These are phyloP conservation scores for Cygnus atratus DNA, from an alignment of 2,113 vertebrate genomes.

Conservation along the genomic window DNA sequence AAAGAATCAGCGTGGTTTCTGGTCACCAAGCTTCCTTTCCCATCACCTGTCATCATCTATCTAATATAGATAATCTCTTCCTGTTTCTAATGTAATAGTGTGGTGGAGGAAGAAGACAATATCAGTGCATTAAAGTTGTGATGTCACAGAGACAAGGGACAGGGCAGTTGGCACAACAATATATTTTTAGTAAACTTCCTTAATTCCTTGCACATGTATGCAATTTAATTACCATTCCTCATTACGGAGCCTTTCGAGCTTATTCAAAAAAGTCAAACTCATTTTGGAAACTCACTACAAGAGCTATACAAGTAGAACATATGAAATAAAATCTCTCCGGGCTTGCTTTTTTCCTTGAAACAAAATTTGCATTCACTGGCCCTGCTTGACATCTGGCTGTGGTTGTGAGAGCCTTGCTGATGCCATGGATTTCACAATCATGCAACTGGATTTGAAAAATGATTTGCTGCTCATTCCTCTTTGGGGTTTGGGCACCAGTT, in stretches of 20 bases:
- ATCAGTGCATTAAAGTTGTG: neutral
- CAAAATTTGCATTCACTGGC: neutral
- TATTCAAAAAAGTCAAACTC: neutral
- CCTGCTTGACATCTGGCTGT: accelerated
- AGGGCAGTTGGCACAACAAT: neutral
- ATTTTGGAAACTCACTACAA: neutral
- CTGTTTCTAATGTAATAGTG: accelerated
- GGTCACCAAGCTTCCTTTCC: neutral
- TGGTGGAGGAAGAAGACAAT: no score
- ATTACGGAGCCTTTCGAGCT: neutral
- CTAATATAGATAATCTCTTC: neutral
- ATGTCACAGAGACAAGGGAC: accelerated
- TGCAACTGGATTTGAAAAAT: accelerated
- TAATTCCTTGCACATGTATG: accelerated
- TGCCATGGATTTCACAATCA: neutral
- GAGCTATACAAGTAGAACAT: neutral
- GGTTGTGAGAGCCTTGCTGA: accelerated
- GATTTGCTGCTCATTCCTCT: neutral
- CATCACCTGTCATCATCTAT: no score
- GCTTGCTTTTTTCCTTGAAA: neutral
- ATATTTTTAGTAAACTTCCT: neutral
- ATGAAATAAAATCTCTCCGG: accelerated
- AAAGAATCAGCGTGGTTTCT: accelerated
- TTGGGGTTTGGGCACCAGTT: accelerated
- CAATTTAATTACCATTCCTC: neutral